Percentiles rank a stretch among this genome's conserved stretches.
Evolutionary conservation across 2,888 invertebrate genomes (phyloP).

Genomic region (Lapara coniferarum): DNA sequence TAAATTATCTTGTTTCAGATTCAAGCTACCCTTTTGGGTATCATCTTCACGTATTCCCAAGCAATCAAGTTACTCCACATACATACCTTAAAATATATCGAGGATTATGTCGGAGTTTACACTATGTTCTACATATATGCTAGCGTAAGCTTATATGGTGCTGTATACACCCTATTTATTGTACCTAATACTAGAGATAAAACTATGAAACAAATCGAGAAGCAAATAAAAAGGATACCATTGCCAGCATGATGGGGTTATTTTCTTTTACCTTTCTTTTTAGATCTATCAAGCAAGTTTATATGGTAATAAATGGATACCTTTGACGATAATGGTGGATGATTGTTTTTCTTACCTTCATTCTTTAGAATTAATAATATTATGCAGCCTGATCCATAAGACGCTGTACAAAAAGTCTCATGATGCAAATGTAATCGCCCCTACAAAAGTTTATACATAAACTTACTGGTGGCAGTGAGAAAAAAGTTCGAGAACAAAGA

Average conservation of each 20-base stretch:
- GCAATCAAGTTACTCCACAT: slow-evolving; percentile 61
- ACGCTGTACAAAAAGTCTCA: no score
- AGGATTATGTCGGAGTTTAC: slow-evolving; percentile 64
- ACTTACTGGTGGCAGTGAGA: no score
- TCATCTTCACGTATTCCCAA: slow-evolving; percentile 60
- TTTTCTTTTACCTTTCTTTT: slow-evolving; percentile 13
- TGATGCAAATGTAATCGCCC: no score
- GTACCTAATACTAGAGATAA: slow-evolving; percentile 59
- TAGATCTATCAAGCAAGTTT: background rate
- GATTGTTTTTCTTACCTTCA: no score
- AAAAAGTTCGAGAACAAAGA: no score
- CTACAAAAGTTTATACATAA: no score
- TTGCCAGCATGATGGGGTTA: slow-evolving; percentile 51
- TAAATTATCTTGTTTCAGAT: slow-evolving; percentile 55
- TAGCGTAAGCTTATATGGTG: slow-evolving; percentile 63
- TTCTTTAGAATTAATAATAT: no score
- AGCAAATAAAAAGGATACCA: slow-evolving; percentile 62
- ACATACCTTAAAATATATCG: slow-evolving; percentile 63
- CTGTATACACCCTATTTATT: slow-evolving; percentile 61
- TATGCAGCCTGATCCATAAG: no score
- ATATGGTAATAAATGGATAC: no score
- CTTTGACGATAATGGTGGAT: no score
- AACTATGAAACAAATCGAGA: slow-evolving; percentile 62
- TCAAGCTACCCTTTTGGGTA: slow-evolving; percentile 56
- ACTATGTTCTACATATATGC: slow-evolving; percentile 67